Evolutionary conservation across 2,797 vertebrate species (phyloP).

Genomic region (Falco novaeseelandiae): DNA sequence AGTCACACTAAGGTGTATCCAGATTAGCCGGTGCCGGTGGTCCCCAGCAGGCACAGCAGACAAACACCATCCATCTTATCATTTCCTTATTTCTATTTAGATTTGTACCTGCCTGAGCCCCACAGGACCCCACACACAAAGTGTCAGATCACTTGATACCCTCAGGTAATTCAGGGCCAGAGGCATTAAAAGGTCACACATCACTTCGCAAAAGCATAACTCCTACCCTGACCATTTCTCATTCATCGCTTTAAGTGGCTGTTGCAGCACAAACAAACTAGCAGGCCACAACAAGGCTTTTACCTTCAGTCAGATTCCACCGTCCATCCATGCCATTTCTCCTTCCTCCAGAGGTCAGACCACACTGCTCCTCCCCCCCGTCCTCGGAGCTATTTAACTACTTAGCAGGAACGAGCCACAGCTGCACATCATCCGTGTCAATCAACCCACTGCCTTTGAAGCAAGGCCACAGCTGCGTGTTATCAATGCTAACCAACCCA

Average conservation of each 20-base stretch:
- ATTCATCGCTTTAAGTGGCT: not conserved
- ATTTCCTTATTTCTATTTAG: not conserved
- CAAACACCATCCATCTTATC: not conserved
- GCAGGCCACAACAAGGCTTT: too few relatives aligned
- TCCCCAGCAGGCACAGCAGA: not conserved
- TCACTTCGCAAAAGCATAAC: not conserved
- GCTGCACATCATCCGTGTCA: too few relatives aligned
- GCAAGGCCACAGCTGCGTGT: too few relatives aligned
- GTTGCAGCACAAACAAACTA: too few relatives aligned
- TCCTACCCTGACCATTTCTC: not conserved
- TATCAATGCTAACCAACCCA: too few relatives aligned
- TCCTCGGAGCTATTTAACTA: too few relatives aligned
- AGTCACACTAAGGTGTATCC: not conserved
- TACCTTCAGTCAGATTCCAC: too few relatives aligned
- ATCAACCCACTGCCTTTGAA: too few relatives aligned
- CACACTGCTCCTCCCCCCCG: too few relatives aligned
- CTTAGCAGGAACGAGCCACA: too few relatives aligned
- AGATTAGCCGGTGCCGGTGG: not conserved
- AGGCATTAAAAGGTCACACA: not conserved
- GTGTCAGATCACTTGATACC: not conserved
- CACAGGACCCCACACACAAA: not conserved
- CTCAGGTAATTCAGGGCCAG: not conserved
- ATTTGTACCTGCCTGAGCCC: not conserved
- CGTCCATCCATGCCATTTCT: too few relatives aligned
- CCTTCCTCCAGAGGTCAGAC: too few relatives aligned